Percentiles rank a stretch among this genome's conserved stretches.
Evolutionary conservation across 2,113 vertebrate species (phyloP).

Genomic region (Pycnonotus jocosus): DNA sequence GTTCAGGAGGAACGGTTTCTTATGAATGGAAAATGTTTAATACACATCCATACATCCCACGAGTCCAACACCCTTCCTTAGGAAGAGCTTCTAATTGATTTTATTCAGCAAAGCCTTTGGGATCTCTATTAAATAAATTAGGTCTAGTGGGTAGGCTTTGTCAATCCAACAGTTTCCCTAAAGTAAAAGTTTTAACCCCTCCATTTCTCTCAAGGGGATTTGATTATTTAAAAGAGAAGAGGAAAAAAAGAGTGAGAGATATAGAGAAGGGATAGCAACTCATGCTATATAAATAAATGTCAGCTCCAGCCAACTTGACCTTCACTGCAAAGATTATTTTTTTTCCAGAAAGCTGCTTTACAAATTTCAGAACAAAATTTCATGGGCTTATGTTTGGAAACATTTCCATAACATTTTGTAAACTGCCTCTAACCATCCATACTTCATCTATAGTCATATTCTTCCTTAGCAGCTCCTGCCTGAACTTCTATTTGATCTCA

Average conservation of each 20-base stretch:
- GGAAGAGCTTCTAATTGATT: constrained; percentile 10
- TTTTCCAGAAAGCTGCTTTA: background rate
- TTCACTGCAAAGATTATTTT: background rate
- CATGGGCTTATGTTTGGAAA: background rate
- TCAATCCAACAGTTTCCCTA: constrained; percentile 6
- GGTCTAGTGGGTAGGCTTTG: background rate
- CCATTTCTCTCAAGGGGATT: background rate
- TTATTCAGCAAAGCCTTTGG: constrained; percentile 16
- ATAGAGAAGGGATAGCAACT: background rate
- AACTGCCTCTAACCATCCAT: background rate
- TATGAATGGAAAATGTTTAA: background rate
- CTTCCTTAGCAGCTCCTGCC: background rate
- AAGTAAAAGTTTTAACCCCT: background rate
- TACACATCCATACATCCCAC: background rate
- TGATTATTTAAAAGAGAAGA: background rate
- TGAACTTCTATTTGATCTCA: background rate
- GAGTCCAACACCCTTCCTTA: background rate
- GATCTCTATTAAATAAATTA: constrained; percentile 33
- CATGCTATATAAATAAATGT: constrained; percentile 6
- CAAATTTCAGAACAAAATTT: background rate
- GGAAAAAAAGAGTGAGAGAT: background rate
- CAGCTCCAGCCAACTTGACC: background rate
- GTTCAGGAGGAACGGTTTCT: background rate
- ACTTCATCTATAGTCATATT: background rate
- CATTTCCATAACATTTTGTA: background rate